Evolutionary conservation across 2,113 vertebrate species (phyloP).

Genomic region (Aspiorhynchus laticeps): DNA sequence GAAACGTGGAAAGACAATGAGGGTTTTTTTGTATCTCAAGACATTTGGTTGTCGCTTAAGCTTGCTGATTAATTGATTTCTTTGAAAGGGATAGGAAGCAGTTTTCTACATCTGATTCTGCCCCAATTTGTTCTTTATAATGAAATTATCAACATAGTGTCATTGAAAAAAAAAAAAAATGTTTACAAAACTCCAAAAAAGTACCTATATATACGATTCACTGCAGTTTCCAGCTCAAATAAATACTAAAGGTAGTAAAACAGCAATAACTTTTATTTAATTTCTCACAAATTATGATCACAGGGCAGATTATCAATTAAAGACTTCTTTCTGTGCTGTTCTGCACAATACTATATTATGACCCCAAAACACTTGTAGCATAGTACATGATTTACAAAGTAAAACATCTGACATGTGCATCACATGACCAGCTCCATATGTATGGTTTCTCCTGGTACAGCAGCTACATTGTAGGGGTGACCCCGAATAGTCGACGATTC

Average conservation of each 20-base stretch:
- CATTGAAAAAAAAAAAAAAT: background rate
- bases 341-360: background rate
- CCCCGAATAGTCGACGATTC: too few species aligned
- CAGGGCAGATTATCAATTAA: background rate
- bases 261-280: background rate
- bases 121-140: background rate
- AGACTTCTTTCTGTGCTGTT: background rate
- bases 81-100: background rate
- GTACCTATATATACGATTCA: background rate
- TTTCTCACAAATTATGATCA: background rate
- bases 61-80: slow-evolving; percentile 41
- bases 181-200: background rate
- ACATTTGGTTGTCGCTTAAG: slow-evolving; percentile 22
- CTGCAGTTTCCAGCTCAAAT: background rate
- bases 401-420: background rate
- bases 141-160: background rate
- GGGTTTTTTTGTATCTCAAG: slow-evolving; percentile 24
- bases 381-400: background rate
- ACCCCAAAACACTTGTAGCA: background rate
- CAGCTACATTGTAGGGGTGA: background rate
- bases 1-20: slow-evolving; percentile 26
- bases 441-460: background rate
- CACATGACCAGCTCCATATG: background rate
- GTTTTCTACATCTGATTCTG: background rate
- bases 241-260: background rate